These are phyloP conservation scores for Dipus sagitta DNA, from an alignment of 2,797 vertebrate genomes.

Conservation along the genomic window DNA sequence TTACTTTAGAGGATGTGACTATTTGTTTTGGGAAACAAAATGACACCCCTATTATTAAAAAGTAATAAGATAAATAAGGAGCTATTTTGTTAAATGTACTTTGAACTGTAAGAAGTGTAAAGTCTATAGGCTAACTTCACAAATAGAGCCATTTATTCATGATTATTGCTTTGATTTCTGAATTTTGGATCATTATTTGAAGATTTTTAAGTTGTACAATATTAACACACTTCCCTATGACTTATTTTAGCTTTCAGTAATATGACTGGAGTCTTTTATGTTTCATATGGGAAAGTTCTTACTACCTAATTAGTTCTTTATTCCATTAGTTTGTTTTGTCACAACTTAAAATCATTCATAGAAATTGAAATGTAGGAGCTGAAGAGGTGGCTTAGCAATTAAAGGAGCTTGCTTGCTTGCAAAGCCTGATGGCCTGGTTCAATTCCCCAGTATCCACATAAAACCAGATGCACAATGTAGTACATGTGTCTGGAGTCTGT, in stretches of 20 bases:
- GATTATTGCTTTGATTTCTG: slow-evolving; percentile 12
- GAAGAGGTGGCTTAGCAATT: too few species aligned
- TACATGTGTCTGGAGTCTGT: too few species aligned
- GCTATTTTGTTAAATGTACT: not conserved
- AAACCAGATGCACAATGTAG: too few species aligned
- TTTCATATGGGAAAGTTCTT: not conserved
- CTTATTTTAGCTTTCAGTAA: not conserved
- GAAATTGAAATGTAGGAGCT: not conserved
- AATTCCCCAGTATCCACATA: too few species aligned
- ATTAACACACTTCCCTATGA: not conserved
- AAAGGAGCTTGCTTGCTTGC: too few species aligned
- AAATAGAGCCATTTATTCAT: not conserved
- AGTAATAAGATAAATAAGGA: not conserved
- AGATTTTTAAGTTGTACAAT: not conserved
- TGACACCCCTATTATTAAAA: not conserved
- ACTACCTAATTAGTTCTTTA: not conserved
- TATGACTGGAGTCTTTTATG: not conserved
- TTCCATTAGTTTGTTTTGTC: slow-evolving; percentile 16
- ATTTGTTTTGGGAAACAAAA: not conserved
- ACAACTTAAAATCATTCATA: slow-evolving; percentile 39
- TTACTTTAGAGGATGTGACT: not conserved
- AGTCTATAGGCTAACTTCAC: not conserved
- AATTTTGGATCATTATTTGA: not conserved
- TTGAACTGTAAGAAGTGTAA: not conserved
- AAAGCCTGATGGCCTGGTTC: too few species aligned